phyloP scores from a whole-genome alignment of 2,113 vertebrate species.

The Chlamydotis undulata region DNA sequence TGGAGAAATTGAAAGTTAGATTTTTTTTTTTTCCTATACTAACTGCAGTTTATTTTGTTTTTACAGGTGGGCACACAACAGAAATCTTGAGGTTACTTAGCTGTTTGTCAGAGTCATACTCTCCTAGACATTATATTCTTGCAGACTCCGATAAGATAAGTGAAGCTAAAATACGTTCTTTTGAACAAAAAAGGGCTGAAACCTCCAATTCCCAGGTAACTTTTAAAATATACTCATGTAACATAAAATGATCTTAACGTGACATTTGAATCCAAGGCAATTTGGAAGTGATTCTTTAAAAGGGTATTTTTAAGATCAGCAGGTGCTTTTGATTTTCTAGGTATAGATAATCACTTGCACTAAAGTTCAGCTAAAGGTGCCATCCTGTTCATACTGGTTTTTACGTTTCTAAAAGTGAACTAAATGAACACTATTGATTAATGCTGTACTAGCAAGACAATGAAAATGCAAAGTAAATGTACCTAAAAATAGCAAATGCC shows the following conservation, averaged over 20 bases:
- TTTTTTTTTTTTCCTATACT: not conserved
- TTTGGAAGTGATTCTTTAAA: not conserved
- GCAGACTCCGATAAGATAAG: slow-evolving; percentile 93
- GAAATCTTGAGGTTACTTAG: too few relatives aligned
- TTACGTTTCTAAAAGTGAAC: not conserved
- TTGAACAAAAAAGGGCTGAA: slow-evolving; percentile 78
- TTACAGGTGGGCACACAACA: too few relatives aligned
- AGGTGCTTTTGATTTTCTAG: not conserved
- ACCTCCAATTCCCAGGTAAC: slow-evolving; percentile 73
- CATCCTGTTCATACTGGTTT: not conserved
- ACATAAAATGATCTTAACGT: not conserved
- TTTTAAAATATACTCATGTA: not conserved
- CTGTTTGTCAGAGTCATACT: slow-evolving; percentile 20
- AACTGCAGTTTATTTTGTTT: not conserved
- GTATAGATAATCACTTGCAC: not conserved
- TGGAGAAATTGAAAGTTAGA: not conserved
- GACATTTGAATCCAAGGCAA: not conserved
- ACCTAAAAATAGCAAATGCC: not conserved
- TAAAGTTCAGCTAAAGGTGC: not conserved
- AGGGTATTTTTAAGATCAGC: not conserved
- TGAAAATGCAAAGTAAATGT: not conserved
- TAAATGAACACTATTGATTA: not conserved
- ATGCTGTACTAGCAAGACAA: not conserved
- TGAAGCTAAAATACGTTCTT: slow-evolving; percentile 84
- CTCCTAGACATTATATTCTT: slow-evolving; percentile 87